Percentiles rank a stretch among this genome's conserved stretches.
phyloP scores from a whole-genome alignment of 2,113 vertebrate species.

The Gopherus evgoodei region DNA sequence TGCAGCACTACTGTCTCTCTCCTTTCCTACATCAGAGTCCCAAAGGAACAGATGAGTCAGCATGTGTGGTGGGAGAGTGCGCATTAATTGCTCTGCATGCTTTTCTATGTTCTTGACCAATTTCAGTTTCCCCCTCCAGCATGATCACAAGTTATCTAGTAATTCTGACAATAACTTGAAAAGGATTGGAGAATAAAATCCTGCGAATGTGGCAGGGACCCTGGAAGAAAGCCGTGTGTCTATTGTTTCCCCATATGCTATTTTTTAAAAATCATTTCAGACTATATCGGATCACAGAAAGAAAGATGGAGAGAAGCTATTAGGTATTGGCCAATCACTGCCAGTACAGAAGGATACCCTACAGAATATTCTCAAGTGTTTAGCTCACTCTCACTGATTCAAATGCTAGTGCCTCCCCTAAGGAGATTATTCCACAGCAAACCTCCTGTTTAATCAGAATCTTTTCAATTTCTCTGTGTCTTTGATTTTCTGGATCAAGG shows the following conservation, averaged over 20 bases:
- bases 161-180: neutral
- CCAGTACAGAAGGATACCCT: neutral
- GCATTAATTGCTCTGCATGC: fast-evolving
- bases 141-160: neutral
- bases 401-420: neutral
- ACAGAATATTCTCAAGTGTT: neutral
- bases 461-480: neutral
- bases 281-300: neutral
- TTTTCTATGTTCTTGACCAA: neutral
- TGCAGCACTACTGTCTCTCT: neutral
- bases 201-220: neutral
- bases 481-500: neutral
- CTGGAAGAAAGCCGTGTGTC: neutral
- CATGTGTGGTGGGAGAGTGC: neutral
- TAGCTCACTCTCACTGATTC: neutral
- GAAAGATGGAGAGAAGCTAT: neutral
- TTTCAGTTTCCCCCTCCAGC: neutral
- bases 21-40: neutral
- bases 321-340: neutral
- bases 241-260: neutral
- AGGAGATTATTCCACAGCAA: neutral
- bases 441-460: neutral
- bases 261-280: neutral
- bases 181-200: neutral
- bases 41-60: neutral